Evolutionary conservation across 37 sponge, comb jelly and placozoan genomes (phyloP).

Genomic region (Haliclona indistincta): DNA sequence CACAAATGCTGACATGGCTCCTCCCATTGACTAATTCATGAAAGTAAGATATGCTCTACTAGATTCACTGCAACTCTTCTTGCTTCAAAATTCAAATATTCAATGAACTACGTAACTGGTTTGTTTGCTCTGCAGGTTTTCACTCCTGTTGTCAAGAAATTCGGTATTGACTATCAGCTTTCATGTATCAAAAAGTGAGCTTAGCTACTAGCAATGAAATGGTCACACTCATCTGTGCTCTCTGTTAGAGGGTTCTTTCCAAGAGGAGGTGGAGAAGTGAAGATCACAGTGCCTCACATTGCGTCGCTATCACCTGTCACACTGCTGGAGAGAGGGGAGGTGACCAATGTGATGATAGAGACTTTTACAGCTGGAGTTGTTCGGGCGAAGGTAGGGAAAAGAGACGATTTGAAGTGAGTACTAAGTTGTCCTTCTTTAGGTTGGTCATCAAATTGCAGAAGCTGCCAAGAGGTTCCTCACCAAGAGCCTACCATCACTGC

Average conservation of each 20-base stretch:
- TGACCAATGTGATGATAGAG: constrained; percentile 35
- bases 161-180: constrained; percentile 75
- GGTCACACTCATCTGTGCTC: neutral
- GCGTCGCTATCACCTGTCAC: constrained; percentile 44
- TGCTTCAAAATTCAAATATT: neutral
- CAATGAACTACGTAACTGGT: neutral
- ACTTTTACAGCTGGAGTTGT: constrained; percentile 62
- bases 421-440: constrained; percentile 4
- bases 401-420: neutral
- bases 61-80: neutral
- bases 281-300: constrained; percentile 36
- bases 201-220: neutral
- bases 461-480: constrained; percentile 24
- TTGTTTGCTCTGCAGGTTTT: constrained; percentile 50
- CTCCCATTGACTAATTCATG: constrained; percentile 82
- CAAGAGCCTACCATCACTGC: neutral
- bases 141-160: constrained; percentile 39
- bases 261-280: constrained; percentile 88
- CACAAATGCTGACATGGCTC: constrained; percentile 94
- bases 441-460: constrained; percentile 22
- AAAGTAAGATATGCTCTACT: constrained; percentile 22
- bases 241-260: constrained; percentile 88
- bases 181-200: constrained; percentile 39
- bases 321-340: constrained; percentile 58
- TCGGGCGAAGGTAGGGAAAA: constrained; percentile 39